Conservation (phyloP, 2,888 invertebrate genomes). For the Polia nebulosa region DNA sequence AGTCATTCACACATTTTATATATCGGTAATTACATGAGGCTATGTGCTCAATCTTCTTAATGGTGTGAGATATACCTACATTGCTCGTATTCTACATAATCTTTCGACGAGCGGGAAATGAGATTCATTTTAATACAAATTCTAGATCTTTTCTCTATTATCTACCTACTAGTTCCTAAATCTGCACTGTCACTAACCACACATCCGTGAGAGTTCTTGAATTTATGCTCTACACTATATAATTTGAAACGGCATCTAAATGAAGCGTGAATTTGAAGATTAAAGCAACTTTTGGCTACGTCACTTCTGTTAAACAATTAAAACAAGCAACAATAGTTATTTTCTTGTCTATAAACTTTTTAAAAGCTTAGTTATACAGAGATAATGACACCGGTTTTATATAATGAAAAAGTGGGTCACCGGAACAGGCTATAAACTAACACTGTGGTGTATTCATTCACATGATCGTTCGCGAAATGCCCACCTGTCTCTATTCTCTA, state of each 20-base stretch:
- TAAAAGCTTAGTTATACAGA: constrained; percentile 9
- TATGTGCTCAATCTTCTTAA: constrained; percentile 17
- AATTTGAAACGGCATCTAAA: not conserved
- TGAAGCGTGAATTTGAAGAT: not conserved
- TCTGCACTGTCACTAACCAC: not conserved
- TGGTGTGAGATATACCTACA: not conserved
- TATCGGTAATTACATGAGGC: constrained; percentile 32
- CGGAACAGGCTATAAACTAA: constrained; percentile 52
- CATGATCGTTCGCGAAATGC: constrained; percentile 42
- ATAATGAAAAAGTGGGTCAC: constrained; percentile 61
- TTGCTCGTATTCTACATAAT: not conserved
- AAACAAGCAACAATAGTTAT: not conserved
- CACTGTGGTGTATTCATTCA: constrained; percentile 49
- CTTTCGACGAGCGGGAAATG: not conserved
- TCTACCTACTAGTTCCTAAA: not conserved
- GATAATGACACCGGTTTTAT: constrained; percentile 19
- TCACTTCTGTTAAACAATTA: not conserved
- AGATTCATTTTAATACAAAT: not conserved
- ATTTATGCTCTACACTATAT: not conserved
- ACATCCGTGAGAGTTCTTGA: not conserved
- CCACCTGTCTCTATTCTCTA: constrained; percentile 25
- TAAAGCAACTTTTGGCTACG: not conserved
- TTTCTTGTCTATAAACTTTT: constrained; percentile 2
- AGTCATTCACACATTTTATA: constrained; percentile 36
- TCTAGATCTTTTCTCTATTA: not conserved